Conservation (phyloP, 2,888 invertebrate species). For the Morinoia aosen region DNA sequence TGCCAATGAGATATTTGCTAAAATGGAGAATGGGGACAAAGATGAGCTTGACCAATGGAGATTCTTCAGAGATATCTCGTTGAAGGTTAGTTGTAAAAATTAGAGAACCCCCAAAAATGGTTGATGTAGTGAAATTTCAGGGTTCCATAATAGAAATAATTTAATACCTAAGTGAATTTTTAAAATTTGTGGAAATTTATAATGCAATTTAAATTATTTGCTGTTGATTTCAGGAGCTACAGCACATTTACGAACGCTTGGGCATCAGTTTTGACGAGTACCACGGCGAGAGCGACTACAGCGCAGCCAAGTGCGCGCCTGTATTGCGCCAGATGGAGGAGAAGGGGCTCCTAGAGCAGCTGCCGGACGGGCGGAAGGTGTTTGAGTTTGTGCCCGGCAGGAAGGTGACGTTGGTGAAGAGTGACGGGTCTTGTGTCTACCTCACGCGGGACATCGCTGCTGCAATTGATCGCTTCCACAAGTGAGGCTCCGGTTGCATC, state of each 20-base stretch:
- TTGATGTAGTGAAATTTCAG: background rate
- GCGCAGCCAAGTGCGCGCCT: slow-evolving; percentile 77
- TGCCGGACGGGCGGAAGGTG: slow-evolving; percentile 73
- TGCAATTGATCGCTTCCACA: slow-evolving; percentile 80
- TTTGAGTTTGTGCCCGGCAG: slow-evolving; percentile 72
- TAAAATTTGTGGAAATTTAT: background rate
- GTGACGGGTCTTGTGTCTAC: slow-evolving; percentile 90
- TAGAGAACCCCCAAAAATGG: background rate
- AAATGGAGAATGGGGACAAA: slow-evolving; percentile 79
- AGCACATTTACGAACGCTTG: slow-evolving; percentile 81
- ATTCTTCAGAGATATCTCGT: slow-evolving; percentile 80
- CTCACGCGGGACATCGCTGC: slow-evolving; percentile 94
- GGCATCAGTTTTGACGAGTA: slow-evolving; percentile 88
- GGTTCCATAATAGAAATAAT: background rate
- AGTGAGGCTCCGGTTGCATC: background rate
- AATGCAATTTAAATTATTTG: background rate
- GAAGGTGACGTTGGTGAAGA: slow-evolving; percentile 82
- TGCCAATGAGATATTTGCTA: slow-evolving; percentile 80
- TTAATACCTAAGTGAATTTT: background rate
- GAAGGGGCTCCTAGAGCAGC: slow-evolving; percentile 76
- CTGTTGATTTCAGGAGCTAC: slow-evolving; percentile 75
- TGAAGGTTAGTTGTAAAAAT: slow-evolving; percentile 70
- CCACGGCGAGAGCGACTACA: slow-evolving; percentile 91
- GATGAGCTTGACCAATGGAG: slow-evolving; percentile 80
- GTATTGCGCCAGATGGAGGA: slow-evolving; percentile 77